Percentiles rank a stretch among this genome's conserved stretches.
Conservation (phyloP, 2,113 vertebrate species). For the Pelobates fuscus region DNA sequence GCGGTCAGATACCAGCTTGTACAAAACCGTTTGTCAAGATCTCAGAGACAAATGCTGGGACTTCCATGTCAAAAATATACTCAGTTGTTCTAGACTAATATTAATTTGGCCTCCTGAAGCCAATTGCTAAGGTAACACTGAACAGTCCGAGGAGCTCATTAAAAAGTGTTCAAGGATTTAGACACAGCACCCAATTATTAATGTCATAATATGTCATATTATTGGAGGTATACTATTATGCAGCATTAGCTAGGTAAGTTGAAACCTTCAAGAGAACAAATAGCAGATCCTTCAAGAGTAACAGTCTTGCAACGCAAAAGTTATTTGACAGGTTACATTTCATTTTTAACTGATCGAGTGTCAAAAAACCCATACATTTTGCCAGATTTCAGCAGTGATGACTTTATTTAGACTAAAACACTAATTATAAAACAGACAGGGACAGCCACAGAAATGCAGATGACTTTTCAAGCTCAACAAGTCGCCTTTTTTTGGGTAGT, state of each 20-base stretch:
- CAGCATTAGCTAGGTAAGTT: constrained; percentile 28
- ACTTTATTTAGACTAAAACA: constrained; percentile 24
- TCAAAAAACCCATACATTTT: constrained; percentile 8
- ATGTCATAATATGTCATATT: constrained; percentile 42
- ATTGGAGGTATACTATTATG: constrained; percentile 34
- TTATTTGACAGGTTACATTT: constrained; percentile 36
- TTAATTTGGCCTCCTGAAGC: too few relatives aligned
- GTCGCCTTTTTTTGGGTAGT: constrained; percentile 11
- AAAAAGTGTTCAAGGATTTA: constrained; percentile 1
- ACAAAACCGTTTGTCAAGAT: too few relatives aligned
- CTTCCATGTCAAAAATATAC: too few relatives aligned
- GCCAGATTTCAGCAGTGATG: constrained; percentile 8
- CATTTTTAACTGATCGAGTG: constrained; percentile 12
- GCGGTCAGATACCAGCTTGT: too few relatives aligned
- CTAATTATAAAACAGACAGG: constrained; percentile 34
- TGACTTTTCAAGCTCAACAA: too few relatives aligned
- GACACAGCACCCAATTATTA: constrained; percentile 35
- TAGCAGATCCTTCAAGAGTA: constrained; percentile 31
- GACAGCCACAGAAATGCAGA: background rate
- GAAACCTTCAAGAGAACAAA: constrained; percentile 29
- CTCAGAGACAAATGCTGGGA: too few relatives aligned
- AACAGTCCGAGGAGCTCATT: constrained; percentile 38
- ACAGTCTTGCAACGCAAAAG: constrained; percentile 22
- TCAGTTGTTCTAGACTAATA: too few relatives aligned
- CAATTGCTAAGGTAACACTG: too few relatives aligned